Evolutionary conservation across 2,113 vertebrate species (phyloP).

Genomic region (Osmerus mordax): DNA sequence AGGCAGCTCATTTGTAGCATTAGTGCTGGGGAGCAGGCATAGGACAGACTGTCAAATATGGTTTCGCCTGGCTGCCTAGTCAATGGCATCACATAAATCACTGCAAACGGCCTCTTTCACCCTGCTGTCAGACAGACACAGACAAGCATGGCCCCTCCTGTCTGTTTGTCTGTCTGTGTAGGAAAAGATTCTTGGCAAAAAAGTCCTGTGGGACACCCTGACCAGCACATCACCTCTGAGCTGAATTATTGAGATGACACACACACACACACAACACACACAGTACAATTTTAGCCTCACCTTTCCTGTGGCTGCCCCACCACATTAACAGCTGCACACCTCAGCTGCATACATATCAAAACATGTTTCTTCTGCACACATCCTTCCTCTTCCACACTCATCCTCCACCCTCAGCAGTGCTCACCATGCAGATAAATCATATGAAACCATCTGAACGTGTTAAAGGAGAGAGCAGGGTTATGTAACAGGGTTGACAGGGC

Average conservation of each 20-base stretch:
- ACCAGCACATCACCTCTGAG: constrained; percentile 36
- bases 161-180: neutral
- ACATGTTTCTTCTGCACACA: neutral
- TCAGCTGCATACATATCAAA: neutral
- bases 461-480: neutral
- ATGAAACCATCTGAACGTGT: too few species aligned
- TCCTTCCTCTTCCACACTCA: neutral
- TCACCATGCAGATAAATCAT: too few species aligned
- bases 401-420: too few species aligned
- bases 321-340: neutral
- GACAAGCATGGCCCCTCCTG: neutral
- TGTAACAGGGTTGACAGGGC: neutral
- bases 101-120: constrained; percentile 24
- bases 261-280: constrained; percentile 19
- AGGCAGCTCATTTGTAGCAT: constrained; percentile 62
- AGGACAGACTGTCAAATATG: constrained; percentile 69
- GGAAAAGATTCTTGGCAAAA: neutral
- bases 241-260: constrained; percentile 47
- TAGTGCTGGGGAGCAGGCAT: constrained; percentile 29
- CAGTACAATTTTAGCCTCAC: neutral
- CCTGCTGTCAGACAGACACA: constrained; percentile 17
- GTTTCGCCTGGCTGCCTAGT: constrained; percentile 55
- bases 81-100: constrained; percentile 30
- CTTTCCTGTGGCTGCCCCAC: neutral
- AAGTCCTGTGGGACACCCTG: constrained; percentile 26